These are phyloP conservation scores for Acromyrmex heyeri DNA, from an alignment of 1,140 invertebrate genomes.

Conservation along the genomic window DNA sequence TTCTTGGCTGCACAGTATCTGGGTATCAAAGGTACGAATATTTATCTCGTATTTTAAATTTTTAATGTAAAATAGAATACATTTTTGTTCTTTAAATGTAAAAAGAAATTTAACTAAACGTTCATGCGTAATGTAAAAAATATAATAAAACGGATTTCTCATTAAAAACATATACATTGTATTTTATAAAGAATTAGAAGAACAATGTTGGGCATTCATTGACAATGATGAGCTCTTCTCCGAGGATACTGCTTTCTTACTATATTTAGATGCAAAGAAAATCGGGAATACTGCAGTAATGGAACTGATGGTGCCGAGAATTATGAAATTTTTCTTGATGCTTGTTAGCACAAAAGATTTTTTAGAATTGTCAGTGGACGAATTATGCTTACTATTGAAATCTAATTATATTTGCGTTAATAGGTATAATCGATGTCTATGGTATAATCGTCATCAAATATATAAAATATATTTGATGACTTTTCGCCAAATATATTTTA, in stretches of 20 bases:
- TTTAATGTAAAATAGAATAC: not conserved
- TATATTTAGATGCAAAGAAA: constrained; percentile 89
- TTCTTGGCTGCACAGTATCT: constrained; percentile 90
- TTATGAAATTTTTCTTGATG: constrained; percentile 91
- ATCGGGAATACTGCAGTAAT: constrained; percentile 88
- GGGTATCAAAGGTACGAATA: constrained; percentile 88
- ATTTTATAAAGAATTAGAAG: constrained; percentile 88
- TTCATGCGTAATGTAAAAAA: not conserved
- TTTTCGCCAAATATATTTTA: too few relatives aligned
- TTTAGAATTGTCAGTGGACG: constrained; percentile 88
- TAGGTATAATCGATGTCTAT: constrained; percentile 86
- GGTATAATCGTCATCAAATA: not conserved
- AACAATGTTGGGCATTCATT: constrained; percentile 91
- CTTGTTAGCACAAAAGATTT: constrained; percentile 91
- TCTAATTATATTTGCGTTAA: constrained; percentile 91
- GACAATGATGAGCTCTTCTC: constrained; percentile 89
- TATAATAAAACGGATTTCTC: not conserved
- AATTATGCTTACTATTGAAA: constrained; percentile 88
- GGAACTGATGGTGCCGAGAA: constrained; percentile 91
- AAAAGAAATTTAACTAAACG: constrained; percentile 16
- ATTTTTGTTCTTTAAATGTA: not conserved
- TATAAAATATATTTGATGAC: not conserved
- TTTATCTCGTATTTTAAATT: not conserved
- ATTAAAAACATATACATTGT: constrained; percentile 18
- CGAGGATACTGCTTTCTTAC: constrained; percentile 90